Base-by-base conservation (phyloP, 2,888 invertebrate species). In the Cylloceria caligata region DNA sequence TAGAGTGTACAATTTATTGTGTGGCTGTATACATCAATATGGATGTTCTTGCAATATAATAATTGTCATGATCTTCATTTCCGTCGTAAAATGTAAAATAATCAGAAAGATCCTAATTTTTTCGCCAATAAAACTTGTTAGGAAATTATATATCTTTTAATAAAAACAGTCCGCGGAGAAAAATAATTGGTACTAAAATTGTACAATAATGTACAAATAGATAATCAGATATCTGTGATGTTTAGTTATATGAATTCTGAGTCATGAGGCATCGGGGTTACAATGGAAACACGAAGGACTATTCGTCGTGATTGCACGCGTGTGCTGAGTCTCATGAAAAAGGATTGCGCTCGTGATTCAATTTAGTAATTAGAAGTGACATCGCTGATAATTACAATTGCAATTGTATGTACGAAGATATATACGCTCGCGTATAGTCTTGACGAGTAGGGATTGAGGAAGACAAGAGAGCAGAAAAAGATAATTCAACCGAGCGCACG, bases 281-380 rank as follows among this genome's bases (percentile, higher is more conserved):
- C 27, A n/a, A 30, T 57, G 30, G 30, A 30, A 57, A 57, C 24
- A n/a, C 30, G 7, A 16, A 16, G 6, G n/a, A 57, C 55, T 30
- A 27, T n/a, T n/a, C 16, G 30, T n/a, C 27, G 55, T 30, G 27
- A 57, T 30, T 11, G 36, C 60, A 62, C 60, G 36, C 60, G 60
- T 21, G 34, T 34, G 30, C 30, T 2, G 19, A 34, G 19, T 39
- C 52, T 57, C 45, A 30, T 49, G 73, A 80, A 73, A 68, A 81
- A 77, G 57, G 68, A 82, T 79, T 57, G 36, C 75, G 76, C 77
- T 79, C 79, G 86, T 86, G 86, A 87, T 85, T 89, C 88, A 89
- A 90, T 91, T 91, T 89, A 89, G 88, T 89, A 91, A 91, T 91
- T 91, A 90, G 90, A 90, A 88, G 89, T 87, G 90, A 91, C 90